A percentile compares a stretch with the other conserved stretches of the same genome.
Evolutionary conservation across 2,113 vertebrate genomes (phyloP).

Genomic region (Carettochelys insculpta): DNA sequence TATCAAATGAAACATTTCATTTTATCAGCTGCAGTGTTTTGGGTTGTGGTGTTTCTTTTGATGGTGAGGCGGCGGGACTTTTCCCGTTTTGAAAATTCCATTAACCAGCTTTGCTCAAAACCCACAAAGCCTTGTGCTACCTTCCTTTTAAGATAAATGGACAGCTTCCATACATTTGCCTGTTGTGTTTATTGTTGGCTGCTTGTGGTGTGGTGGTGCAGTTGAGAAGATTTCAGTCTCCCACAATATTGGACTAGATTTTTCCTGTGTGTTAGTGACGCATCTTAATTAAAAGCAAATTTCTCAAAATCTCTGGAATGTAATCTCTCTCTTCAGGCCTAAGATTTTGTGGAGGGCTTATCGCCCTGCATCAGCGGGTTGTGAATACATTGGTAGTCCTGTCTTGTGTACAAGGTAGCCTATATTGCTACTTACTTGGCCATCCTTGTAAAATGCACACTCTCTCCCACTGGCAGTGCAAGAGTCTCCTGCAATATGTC

Average conservation of each 20-base stretch:
- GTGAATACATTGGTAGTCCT: background rate
- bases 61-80: too few species aligned
- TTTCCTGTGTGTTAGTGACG: background rate
- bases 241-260: background rate
- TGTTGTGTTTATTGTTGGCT: slow-evolving; percentile 1
- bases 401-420: fast-evolving
- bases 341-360: slow-evolving; percentile 5
- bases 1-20: background rate
- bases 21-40: background rate
- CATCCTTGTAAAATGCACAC: background rate
- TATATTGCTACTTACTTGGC: background rate
- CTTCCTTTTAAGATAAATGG: slow-evolving; percentile 11
- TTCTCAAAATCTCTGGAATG: background rate
- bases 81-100: background rate
- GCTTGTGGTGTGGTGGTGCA: slow-evolving; percentile 30
- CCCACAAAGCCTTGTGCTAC: background rate
- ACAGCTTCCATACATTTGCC: background rate
- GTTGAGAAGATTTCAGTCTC: slow-evolving; percentile 29
- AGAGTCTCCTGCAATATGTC: background rate
- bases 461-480: background rate
- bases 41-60: too few species aligned
- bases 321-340: slow-evolving; percentile 20
- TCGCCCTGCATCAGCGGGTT: background rate
- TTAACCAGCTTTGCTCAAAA: background rate
- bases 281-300: background rate